Base-by-base conservation (phyloP, 2,888 invertebrate species). In the Protophormia terraenovae region DNA sequence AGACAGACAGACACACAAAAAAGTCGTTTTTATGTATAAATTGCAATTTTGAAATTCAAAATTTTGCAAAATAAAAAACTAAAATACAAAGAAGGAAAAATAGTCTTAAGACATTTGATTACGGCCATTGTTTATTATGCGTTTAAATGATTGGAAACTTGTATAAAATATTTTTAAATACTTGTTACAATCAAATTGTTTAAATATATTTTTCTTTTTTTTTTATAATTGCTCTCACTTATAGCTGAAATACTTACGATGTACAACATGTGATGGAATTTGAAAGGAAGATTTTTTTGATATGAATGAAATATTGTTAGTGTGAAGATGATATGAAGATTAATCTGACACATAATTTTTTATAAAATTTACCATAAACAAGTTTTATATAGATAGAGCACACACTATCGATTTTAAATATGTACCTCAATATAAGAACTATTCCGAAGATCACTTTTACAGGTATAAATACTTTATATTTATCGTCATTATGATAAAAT, bases 101-200 rank as follows among this genome's bases (percentile, higher is more conserved):
- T 7, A 19, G 24, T 75, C 6, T 24, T 12, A 24, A 73, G 45
- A 8, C 19, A 53, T 38, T 53, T 27, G 29, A 35, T 2, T 38
- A 22, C 3, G 19, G 5, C 10, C 12, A 45, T 60, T 73, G 19
- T 47, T 1, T 19, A 62, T 45, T 50, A 50, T 12, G 1, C 8
- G 12, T 62, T 22, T 19, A 50, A 53, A 24, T 66, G 19, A 14
- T 67, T 45, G 16, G 7, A 45, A 16, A 77, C 3, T 55, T 55
- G 27, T 6, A 66, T 53, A 5, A 5, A 67, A 77, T 22, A 32
- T 27, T 38, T 41, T 75, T 16, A 76, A 76, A 64, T 50, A 38
- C 38, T 64, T 75, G 38, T 27, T 12, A 0, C 24, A 64, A 38
- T 38, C 16, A 19, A 64, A 64, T 75, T 50, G n/a, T 53, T 75